Evolutionary conservation across 2,888 invertebrate species (phyloP).

Genomic region (Conomelus anceps): DNA sequence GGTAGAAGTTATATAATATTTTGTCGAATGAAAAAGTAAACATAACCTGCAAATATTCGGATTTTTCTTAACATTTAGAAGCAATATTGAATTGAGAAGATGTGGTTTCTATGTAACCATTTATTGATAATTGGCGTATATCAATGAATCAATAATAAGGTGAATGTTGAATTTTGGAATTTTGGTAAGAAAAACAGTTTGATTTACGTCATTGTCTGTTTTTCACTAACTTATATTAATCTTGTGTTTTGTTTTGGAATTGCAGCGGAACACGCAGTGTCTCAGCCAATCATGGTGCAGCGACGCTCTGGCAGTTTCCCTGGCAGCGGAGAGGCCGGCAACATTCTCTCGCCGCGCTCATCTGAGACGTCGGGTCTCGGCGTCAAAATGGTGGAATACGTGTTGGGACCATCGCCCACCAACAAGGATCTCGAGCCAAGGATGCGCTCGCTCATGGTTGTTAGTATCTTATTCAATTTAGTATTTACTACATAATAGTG

Average conservation of each 20-base stretch:
- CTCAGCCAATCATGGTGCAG: conserved; percentile 69
- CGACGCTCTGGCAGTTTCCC: conserved; percentile 62
- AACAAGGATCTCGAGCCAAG: conserved; percentile 64
- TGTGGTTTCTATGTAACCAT: too few species aligned
- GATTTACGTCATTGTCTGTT: background rate
- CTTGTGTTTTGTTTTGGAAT: background rate
- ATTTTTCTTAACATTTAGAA: too few species aligned
- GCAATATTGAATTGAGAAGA: too few species aligned
- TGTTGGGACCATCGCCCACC: conserved; percentile 86
- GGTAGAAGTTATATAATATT: too few species aligned
- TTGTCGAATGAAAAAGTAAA: too few species aligned
- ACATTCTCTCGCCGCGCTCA: conserved; percentile 64
- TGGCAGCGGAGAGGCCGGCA: conserved; percentile 49
- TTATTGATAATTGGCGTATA: too few species aligned
- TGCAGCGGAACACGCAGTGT: conserved; percentile 55
- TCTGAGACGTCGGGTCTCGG: conserved; percentile 87
- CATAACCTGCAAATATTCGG: too few species aligned
- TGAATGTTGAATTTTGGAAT: too few species aligned
- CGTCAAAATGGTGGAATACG: conserved; percentile 98
- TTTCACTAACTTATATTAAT: background rate
- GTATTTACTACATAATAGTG: background rate
- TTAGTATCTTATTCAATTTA: background rate
- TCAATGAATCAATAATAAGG: too few species aligned
- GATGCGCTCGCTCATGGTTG: conserved; percentile 50
- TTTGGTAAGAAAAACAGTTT: too few species aligned